Conservation (phyloP, 2,888 invertebrate species). For the Leistus spinibarbis region DNA sequence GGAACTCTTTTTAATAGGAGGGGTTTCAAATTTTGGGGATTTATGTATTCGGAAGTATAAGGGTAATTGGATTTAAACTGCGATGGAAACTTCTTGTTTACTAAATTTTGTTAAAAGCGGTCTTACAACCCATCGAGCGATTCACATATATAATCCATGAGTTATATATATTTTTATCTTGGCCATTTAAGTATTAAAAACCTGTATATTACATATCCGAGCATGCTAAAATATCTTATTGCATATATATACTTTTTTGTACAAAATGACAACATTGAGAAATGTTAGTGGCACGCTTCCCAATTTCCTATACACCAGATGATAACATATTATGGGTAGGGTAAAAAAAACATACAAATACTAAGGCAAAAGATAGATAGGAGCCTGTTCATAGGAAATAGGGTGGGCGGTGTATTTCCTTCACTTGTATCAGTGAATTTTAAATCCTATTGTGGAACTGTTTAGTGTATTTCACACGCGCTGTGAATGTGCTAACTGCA, state of each 20-base stretch:
- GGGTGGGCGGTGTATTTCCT: slow-evolving; percentile 30
- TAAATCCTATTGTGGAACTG: background rate
- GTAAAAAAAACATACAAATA: slow-evolving; percentile 7
- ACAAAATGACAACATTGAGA: background rate
- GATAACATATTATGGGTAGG: background rate
- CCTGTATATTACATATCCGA: no score
- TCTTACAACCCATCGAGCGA: no score
- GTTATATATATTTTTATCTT: no score
- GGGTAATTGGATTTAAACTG: no score
- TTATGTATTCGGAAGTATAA: no score
- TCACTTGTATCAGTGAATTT: slow-evolving; percentile 25
- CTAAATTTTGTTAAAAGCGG: no score
- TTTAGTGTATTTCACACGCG: background rate
- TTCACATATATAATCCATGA: no score
- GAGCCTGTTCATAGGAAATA: slow-evolving; percentile 24
- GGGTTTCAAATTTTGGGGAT: no score
- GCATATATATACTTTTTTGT: background rate
- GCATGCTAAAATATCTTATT: no score
- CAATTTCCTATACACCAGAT: background rate
- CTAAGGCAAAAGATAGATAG: slow-evolving; percentile 20
- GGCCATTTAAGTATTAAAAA: no score
- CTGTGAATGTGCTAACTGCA: background rate
- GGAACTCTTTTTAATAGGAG: no score
- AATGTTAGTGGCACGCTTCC: background rate
- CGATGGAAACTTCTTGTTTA: no score